Conservation (phyloP, 2,113 vertebrate species). For the Charadrius vociferus region DNA sequence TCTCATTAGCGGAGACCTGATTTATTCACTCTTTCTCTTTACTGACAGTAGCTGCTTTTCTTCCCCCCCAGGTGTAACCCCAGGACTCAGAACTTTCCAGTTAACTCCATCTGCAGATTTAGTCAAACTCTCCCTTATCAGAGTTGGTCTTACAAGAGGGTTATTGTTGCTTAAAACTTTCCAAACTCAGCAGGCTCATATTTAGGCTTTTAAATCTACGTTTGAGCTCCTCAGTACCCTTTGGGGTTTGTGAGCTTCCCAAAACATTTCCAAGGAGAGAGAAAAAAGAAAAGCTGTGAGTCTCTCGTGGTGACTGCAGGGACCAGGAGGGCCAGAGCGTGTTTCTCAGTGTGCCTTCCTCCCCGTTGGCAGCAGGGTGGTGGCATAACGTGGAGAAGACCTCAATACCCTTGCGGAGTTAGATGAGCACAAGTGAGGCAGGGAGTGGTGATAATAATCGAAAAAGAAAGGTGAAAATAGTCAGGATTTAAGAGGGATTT, state of each 20-base stretch:
- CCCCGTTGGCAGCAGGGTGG: accelerated
- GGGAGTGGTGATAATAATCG: not conserved
- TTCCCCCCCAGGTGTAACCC: not conserved
- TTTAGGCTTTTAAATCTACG: not conserved
- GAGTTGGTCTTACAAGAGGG: not conserved
- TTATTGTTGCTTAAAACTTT: not conserved
- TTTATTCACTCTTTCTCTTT: constrained; percentile 33
- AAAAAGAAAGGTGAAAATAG: constrained; percentile 38
- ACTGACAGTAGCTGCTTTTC: constrained; percentile 10
- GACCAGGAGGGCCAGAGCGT: not conserved
- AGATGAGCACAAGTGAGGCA: not conserved
- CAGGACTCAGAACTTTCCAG: not conserved
- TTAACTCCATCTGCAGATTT: not conserved
- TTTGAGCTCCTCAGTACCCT: not conserved
- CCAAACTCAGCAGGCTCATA: not conserved
- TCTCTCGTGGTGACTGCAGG: not conserved
- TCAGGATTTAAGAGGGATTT: constrained; percentile 1
- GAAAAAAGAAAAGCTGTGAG: not conserved
- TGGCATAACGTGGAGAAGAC: not conserved
- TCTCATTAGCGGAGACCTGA: constrained; percentile 2
- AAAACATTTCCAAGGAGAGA: not conserved
- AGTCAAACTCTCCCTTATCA: not conserved
- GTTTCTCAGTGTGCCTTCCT: not conserved
- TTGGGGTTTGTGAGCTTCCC: not conserved
- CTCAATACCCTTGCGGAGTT: not conserved